phyloP scores from a whole-genome alignment of 1,140 invertebrate genomes.

The Diploscapter pachys region DNA sequence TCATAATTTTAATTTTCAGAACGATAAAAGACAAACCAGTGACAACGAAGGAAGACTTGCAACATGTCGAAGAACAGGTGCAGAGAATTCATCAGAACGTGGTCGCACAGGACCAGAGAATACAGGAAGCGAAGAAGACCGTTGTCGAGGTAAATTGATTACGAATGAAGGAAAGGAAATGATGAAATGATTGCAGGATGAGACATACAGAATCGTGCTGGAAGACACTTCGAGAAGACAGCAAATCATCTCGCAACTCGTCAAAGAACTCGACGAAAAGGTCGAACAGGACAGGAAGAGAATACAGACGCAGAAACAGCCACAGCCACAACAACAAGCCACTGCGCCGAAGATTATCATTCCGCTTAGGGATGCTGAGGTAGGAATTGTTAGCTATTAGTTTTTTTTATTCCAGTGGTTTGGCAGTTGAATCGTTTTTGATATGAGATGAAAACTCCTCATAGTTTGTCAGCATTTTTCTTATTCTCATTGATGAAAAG shows the following conservation, averaged over 20 bases:
- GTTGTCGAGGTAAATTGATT: not conserved
- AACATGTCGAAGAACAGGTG: slow-evolving; percentile 6
- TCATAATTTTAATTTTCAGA: too few relatives aligned
- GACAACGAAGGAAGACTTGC: slow-evolving; percentile 11
- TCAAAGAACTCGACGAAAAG: slow-evolving; percentile 27
- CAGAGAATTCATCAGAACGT: slow-evolving; percentile 16
- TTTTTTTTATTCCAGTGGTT: too few relatives aligned
- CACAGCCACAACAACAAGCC: not conserved
- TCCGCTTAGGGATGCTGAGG: slow-evolving; percentile 22
- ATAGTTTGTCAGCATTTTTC: too few relatives aligned
- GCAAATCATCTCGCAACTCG: slow-evolving; percentile 12
- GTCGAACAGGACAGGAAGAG: slow-evolving; percentile 1
- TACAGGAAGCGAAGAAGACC: slow-evolving; percentile 7
- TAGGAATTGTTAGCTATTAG: not conserved
- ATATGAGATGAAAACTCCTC: too few relatives aligned
- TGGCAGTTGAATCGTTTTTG: too few relatives aligned
- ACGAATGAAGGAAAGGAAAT: slow-evolving; percentile 3
- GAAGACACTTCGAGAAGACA: slow-evolving; percentile 12
- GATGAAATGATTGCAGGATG: not conserved
- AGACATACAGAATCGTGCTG: slow-evolving; percentile 8
- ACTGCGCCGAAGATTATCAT: slow-evolving; percentile 26
- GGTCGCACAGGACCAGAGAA: slow-evolving; percentile 6
- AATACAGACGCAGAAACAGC: slow-evolving; percentile 13
- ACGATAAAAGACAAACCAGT: slow-evolving; percentile 2
- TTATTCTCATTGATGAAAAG: too few relatives aligned